Evolutionary conservation across 2,888 invertebrate genomes (phyloP).

Genomic region (Cepaea hortensis): DNA sequence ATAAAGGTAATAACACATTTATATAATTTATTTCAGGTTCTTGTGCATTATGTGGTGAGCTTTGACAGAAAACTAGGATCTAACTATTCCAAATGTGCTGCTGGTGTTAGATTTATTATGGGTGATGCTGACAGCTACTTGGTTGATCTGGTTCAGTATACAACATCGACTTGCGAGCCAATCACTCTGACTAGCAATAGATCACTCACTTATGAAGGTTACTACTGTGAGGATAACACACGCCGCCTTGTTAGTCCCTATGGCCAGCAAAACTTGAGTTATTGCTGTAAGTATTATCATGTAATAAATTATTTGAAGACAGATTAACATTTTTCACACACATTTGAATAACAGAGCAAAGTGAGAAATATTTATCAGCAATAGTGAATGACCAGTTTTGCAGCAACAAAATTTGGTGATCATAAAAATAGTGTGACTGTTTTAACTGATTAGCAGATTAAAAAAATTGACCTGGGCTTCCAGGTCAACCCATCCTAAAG

Average conservation of each 20-base stretch:
- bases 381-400: too few species aligned
- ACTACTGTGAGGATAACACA: conserved; percentile 23
- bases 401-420: too few species aligned
- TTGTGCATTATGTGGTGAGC: conserved; percentile 15
- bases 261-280: neutral
- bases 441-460: too few species aligned
- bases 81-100: conserved; percentile 19
- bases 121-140: neutral
- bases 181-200: neutral
- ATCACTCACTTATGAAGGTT: neutral
- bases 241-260: neutral
- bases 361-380: too few species aligned
- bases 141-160: neutral
- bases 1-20: neutral
- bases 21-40: conserved; percentile 7
- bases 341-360: too few species aligned
- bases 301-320: neutral
- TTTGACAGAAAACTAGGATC: conserved; percentile 9
- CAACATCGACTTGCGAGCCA: neutral
- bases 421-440: too few species aligned
- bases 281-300: conserved; percentile 27
- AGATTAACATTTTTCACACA: too few species aligned
- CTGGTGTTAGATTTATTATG: neutral
- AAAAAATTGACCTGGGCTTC: too few species aligned
- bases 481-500: too few species aligned